Evolutionary conservation across 2,113 vertebrate genomes (phyloP).

Genomic region (Odocoileus hemionus): DNA sequence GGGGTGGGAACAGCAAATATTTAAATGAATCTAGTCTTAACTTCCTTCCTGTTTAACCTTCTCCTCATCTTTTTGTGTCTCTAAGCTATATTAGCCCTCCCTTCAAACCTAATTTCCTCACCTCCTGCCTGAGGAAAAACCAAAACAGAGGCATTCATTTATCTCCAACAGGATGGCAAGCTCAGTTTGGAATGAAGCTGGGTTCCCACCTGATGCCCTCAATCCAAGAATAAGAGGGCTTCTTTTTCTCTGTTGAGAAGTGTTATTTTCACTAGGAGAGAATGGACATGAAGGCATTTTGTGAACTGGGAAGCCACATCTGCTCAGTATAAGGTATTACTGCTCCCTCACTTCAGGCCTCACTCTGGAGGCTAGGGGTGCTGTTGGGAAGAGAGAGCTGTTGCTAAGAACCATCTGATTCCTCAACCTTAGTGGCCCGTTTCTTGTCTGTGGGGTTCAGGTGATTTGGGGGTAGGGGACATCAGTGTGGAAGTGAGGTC

Average conservation of each 20-base stretch:
- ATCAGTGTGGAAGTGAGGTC: background rate
- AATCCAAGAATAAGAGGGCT: background rate
- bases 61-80: slow-evolving; percentile 42
- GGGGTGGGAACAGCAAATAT: slow-evolving; percentile 9
- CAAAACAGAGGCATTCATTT: slow-evolving; percentile 18
- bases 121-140: slow-evolving; percentile 29
- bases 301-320: background rate
- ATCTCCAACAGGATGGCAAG: background rate
- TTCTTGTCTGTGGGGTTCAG: background rate
- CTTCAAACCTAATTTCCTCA: slow-evolving; percentile 29
- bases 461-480: background rate
- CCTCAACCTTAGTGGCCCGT: background rate
- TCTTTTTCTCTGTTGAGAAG: background rate
- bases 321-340: background rate
- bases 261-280: background rate
- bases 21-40: slow-evolving; percentile 51
- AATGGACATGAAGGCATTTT: background rate
- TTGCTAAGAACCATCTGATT: background rate
- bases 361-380: background rate
- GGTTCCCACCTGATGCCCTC: background rate
- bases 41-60: slow-evolving; percentile 56
- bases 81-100: background rate
- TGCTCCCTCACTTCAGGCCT: background rate
- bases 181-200: background rate
- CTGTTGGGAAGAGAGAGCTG: background rate